Conservation (phyloP, 2,113 vertebrate genomes). For the Cephalophus harveyi region DNA sequence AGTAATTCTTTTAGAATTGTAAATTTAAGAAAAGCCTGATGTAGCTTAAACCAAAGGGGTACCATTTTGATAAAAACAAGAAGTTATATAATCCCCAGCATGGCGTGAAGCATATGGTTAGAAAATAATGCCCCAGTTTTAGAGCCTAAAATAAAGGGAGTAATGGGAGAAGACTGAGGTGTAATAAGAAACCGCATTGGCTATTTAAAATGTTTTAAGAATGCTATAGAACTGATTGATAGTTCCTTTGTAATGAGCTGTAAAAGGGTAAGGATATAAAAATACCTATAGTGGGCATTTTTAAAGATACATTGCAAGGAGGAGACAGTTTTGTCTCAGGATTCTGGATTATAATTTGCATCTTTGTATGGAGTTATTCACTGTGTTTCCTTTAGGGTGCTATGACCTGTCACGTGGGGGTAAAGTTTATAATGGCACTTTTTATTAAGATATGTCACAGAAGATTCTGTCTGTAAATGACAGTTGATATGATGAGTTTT, state of each 20-base stretch:
- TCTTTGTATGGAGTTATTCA: conserved; percentile 53
- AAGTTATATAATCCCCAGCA: conserved; percentile 61
- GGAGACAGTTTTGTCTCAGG: conserved; percentile 52
- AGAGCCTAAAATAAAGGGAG: conserved; percentile 50
- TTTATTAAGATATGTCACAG: conserved; percentile 32
- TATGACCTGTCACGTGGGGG: conserved; percentile 38
- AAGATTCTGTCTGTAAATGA: not conserved
- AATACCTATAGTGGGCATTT: conserved; percentile 63
- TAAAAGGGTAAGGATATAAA: conserved; percentile 67
- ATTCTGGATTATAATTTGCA: conserved; percentile 56
- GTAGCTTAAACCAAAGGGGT: conserved; percentile 63
- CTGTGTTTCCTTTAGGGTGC: conserved; percentile 47
- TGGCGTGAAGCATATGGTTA: conserved; percentile 68
- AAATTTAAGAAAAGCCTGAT: conserved; percentile 62
- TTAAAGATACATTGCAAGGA: conserved; percentile 50
- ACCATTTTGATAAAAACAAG: conserved; percentile 68
- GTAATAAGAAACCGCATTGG: conserved; percentile 59
- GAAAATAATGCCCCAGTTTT: conserved; percentile 61
- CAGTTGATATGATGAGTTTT: not conserved
- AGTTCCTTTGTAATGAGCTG: conserved; percentile 58
- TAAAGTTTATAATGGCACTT: conserved; percentile 48
- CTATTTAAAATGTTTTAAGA: conserved; percentile 60
- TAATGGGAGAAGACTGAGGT: conserved; percentile 48
- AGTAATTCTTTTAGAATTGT: conserved; percentile 61
- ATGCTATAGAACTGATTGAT: conserved; percentile 56